phyloP scores from a whole-genome alignment of 2,113 vertebrate species.

The Sphyrna mokarran region DNA sequence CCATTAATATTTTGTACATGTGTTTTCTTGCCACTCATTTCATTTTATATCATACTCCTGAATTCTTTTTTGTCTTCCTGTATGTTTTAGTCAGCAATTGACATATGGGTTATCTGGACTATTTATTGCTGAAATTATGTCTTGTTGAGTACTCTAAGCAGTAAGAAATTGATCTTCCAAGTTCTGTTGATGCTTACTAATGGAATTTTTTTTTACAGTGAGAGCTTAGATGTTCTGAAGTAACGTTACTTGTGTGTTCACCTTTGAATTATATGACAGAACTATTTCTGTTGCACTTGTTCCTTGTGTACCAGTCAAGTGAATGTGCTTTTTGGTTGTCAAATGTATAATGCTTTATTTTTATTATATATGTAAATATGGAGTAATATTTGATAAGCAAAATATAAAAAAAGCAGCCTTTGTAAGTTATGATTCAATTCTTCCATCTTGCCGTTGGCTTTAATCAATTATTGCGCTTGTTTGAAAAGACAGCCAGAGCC shows the following conservation, averaged over 20 bases:
- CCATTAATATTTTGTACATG: not conserved
- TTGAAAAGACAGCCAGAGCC: slow-evolving; percentile 46
- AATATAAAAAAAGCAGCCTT: slow-evolving; percentile 37
- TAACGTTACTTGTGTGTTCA: not conserved
- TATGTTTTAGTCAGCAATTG: slow-evolving; percentile 25
- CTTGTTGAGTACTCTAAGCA: slow-evolving; percentile 17
- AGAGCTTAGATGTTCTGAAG: slow-evolving; percentile 20
- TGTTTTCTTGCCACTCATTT: not conserved
- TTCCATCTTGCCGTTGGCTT: slow-evolving; percentile 41
- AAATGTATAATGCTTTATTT: slow-evolving; percentile 50
- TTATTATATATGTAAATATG: slow-evolving; percentile 48
- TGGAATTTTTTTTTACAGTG: not conserved
- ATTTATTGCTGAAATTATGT: slow-evolving; percentile 22
- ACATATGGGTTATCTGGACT: slow-evolving; percentile 31
- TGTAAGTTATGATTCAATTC: slow-evolving; percentile 39
- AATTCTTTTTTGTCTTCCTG: not conserved
- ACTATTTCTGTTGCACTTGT: slow-evolving; percentile 54
- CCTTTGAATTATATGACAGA: slow-evolving; percentile 9
- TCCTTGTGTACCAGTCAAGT: slow-evolving; percentile 43
- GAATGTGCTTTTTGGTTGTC: slow-evolving; percentile 44
- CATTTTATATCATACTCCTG: not conserved
- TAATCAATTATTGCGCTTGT: slow-evolving; percentile 50
- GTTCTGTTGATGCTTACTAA: slow-evolving; percentile 7
- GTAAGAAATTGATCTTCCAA: slow-evolving; percentile 16
- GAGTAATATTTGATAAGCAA: slow-evolving; percentile 43